phyloP scores from a whole-genome alignment of 2,797 vertebrate genomes.

The Octomys mimax region DNA sequence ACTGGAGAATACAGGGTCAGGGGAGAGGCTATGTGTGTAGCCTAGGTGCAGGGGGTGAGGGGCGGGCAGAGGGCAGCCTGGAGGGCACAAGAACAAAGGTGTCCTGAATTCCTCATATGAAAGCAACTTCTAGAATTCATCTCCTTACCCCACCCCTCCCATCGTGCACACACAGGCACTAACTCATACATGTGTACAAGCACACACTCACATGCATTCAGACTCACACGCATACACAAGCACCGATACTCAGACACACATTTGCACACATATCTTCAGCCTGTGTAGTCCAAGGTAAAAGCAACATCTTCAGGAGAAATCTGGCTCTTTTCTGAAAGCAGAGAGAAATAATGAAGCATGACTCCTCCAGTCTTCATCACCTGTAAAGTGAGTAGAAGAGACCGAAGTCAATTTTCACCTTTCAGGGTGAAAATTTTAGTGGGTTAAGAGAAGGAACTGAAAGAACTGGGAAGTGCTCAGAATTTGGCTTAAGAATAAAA shows the following conservation, averaged over 20 bases:
- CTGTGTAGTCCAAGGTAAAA: neutral
- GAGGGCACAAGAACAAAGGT: neutral
- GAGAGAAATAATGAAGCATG: constrained; percentile 66
- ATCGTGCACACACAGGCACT: neutral
- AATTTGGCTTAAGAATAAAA: neutral
- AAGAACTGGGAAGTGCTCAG: neutral
- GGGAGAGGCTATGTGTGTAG: neutral
- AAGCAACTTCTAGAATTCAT: constrained; percentile 17
- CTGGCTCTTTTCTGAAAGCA: constrained; percentile 66
- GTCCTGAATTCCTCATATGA: neutral
- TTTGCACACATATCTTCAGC: neutral
- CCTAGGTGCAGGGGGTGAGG: neutral
- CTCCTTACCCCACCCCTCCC: accelerated
- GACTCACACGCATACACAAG: neutral
- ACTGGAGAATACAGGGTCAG: constrained; percentile 71
- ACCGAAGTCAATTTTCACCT: constrained; percentile 86
- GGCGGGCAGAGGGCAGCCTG: neutral
- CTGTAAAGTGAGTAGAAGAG: constrained; percentile 78
- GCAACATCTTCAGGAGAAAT: constrained; percentile 10
- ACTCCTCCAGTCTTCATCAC: constrained; percentile 71
- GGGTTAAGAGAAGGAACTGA: neutral
- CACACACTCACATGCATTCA: neutral
- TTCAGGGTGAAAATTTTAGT: constrained; percentile 79
- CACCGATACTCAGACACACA: neutral
- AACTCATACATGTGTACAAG: neutral